A percentile compares a stretch with the other conserved stretches of the same genome.
Conservation (phyloP, 2,113 vertebrate species). For the Heteronetta atricapilla region DNA sequence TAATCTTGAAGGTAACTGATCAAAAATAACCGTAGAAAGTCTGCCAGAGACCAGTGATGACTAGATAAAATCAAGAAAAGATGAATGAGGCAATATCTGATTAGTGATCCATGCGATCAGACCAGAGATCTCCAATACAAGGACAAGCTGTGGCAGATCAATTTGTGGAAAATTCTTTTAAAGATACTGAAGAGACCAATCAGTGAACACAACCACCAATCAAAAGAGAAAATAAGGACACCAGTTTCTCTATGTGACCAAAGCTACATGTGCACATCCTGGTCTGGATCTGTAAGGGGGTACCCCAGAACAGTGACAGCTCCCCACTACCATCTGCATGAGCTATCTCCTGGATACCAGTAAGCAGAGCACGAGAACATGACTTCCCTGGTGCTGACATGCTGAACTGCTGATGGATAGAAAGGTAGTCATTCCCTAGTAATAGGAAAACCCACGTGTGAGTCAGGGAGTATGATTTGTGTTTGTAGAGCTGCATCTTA, state of each 20-base stretch:
- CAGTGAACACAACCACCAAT: background rate
- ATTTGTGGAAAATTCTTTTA: background rate
- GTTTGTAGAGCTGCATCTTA: background rate
- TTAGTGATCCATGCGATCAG: background rate
- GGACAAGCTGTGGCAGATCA: background rate
- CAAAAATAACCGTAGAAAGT: background rate
- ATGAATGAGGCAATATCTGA: background rate
- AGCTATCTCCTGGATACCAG: background rate
- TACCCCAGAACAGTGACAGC: background rate
- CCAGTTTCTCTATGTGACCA: background rate
- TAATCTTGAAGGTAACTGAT: background rate
- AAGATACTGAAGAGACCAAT: background rate
- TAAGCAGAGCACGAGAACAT: background rate
- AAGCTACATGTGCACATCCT: fast-evolving
- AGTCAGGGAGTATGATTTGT: background rate
- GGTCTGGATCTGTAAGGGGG: background rate
- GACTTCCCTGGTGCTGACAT: background rate
- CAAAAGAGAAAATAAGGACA: background rate
- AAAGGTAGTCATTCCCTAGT: background rate
- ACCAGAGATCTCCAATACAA: background rate
- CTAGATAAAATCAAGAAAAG: background rate
- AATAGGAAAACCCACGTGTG: too few species aligned
- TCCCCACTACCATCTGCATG: fast-evolving
- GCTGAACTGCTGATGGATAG: background rate
- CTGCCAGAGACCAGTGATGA: background rate